Conservation (phyloP, 2,888 invertebrate species). For the Buathra laborator region DNA sequence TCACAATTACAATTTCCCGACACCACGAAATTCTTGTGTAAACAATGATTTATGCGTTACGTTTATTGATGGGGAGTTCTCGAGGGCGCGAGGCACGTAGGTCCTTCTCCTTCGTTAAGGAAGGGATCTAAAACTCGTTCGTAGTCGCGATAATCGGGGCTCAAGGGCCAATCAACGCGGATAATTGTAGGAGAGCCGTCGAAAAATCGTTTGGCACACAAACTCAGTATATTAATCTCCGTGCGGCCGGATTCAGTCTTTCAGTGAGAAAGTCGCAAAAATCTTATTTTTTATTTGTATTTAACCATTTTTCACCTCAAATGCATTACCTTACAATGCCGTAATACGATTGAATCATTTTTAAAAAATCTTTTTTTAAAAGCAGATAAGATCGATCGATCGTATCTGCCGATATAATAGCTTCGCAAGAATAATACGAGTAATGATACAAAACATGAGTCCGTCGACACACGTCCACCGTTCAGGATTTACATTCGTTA, state of each 20-base stretch:
- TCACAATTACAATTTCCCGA: conserved; percentile 25
- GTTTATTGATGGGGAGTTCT: conserved; percentile 14
- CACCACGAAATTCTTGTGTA: neutral
- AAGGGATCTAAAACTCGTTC: conserved; percentile 61
- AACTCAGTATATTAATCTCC: conserved; percentile 77
- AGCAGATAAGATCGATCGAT: neutral
- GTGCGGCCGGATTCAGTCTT: conserved; percentile 19
- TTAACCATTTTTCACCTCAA: neutral
- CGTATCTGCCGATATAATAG: conserved; percentile 3
- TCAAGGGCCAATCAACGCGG: conserved; percentile 75
- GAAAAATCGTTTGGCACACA: conserved; percentile 80
- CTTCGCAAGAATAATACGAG: conserved; percentile 11
- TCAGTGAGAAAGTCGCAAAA: neutral
- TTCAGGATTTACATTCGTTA: conserved; percentile 54
- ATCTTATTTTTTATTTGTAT: neutral
- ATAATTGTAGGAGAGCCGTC: conserved; percentile 76
- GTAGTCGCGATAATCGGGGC: conserved; percentile 73
- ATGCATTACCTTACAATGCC: neutral
- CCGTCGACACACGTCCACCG: conserved; percentile 9
- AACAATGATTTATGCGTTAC: conserved; percentile 16
- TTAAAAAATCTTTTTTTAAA: neutral
- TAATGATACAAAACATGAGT: conserved; percentile 2
- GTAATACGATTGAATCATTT: neutral
- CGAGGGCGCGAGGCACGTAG: conserved; percentile 40
- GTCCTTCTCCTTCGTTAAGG: conserved; percentile 52